Evolutionary conservation across 2,113 vertebrate genomes (phyloP), one percentile per base, ranked within the genome.

Genomic region (Dendrocopos noguchii): DNA sequence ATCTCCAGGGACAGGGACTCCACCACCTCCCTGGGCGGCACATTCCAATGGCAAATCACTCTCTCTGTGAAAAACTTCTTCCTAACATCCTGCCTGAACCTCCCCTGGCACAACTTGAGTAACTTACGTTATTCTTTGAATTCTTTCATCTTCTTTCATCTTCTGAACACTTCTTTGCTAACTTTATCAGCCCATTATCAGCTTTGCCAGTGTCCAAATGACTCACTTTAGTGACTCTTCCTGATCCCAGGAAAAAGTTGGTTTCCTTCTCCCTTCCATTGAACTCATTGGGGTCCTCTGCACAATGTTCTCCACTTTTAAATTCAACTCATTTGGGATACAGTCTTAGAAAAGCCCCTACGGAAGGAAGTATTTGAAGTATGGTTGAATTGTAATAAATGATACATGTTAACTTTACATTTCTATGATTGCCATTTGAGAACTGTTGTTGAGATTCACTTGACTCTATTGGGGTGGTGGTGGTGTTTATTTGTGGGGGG

Each of bases 331-430:
- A 0, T 9, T 85, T 21, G 8, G 6, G 25, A 16, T 24, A 13
- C 1, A 55, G 7, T 36, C 8, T 13, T 12, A 52, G 13, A 27
- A 81, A 91, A 22, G 6, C 6, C 7, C 10, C 20, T 31, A 4
- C 6, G 18, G 17, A 75, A 68, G 4, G 42, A 84, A 52, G 1
- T 0, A 29, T 6, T 67, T 56, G 2, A 19, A 44, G 1, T 5
- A n/a, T 15, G 12, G 16, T 4, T 52, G 8, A 22, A 73, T 34
- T 16, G 21, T 11, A 57, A 16, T 7, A 60, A 79, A 75, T 21
- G 2, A 0, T 27, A 8, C 9, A 2, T 33, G 6, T 7, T 16
- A 27, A 15, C 33, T 77, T 50, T 31, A 24, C 14, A 14, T 53
- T 33, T 90, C 88, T 71, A 6, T 61, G 12, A 29, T 8, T 15